These are phyloP conservation scores for Caenorhabditis zanzibari DNA, from an alignment of 2,888 invertebrate genomes.

Conservation along the genomic window DNA sequence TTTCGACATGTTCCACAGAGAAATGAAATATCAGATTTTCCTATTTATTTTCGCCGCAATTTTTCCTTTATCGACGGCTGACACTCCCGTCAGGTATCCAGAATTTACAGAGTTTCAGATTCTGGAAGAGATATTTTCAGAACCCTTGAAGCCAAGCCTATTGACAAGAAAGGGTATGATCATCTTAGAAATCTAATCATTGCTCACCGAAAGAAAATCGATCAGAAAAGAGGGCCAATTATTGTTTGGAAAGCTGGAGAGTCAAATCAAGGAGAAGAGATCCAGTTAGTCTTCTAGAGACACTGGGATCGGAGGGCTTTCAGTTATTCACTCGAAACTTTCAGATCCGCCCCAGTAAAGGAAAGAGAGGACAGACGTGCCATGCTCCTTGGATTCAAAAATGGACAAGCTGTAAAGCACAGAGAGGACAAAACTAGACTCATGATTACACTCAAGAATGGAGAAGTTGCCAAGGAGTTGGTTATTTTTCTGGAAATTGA, in stretches of 20 bases:
- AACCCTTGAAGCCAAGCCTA: neutral
- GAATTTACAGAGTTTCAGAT: neutral
- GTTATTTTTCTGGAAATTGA: neutral
- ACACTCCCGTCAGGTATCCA: neutral
- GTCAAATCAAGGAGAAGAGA: neutral
- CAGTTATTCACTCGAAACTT: neutral
- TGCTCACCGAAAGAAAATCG: neutral
- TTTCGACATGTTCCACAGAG: neutral
- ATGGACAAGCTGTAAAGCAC: slow-evolving; percentile 3
- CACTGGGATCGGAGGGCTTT: too few species aligned
- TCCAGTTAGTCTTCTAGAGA: neutral
- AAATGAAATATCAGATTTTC: slow-evolving; percentile 26
- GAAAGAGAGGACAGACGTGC: neutral
- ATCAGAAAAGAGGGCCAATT: too few species aligned
- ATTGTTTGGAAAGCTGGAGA: neutral
- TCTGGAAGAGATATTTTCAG: neutral
- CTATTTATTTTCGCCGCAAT: slow-evolving; percentile 23
- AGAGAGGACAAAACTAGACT: neutral
- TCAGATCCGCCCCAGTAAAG: neutral
- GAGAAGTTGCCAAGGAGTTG: neutral
- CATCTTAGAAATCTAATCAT: neutral
- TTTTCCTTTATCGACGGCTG: neutral
- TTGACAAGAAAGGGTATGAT: neutral
- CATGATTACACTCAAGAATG: neutral
- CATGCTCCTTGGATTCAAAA: neutral